Conservation (phyloP, 1,140 invertebrate species). For the Diabrotica undecimpunctata region DNA sequence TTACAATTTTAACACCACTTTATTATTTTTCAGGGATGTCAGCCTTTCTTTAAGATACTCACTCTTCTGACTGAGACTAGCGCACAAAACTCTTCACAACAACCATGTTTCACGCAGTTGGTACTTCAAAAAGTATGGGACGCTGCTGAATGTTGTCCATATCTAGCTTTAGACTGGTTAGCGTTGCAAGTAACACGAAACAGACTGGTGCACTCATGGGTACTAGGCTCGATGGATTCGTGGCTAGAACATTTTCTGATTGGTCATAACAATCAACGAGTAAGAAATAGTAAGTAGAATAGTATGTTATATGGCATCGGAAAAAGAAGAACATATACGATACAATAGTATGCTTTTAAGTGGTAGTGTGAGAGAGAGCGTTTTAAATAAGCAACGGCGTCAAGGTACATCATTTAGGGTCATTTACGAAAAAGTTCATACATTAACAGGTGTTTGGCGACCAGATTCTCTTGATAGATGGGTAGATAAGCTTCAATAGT, state of each 20-base stretch:
- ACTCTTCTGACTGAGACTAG: conserved; percentile 71
- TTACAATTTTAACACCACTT: too few species aligned
- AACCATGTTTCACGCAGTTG: conserved; percentile 85
- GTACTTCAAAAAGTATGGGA: conserved; percentile 87
- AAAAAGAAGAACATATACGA: too few species aligned
- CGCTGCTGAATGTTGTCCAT: conserved; percentile 82
- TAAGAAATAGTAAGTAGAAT: conserved; percentile 65
- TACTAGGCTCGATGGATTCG: conserved; percentile 77
- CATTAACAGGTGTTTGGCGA: too few species aligned
- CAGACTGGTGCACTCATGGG: conserved; percentile 84
- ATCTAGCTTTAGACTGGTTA: conserved; percentile 88
- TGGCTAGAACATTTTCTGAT: conserved; percentile 90
- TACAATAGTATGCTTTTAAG: too few species aligned
- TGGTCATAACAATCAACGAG: conserved; percentile 78
- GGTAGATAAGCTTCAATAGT: too few species aligned
- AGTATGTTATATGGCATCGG: not conserved
- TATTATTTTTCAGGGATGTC: conserved; percentile 57
- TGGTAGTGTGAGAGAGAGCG: too few species aligned
- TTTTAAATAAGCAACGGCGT: too few species aligned
- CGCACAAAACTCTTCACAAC: conserved; percentile 61
- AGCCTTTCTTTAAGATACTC: conserved; percentile 88
- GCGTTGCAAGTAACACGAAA: conserved; percentile 79
- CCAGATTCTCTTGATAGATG: too few species aligned
- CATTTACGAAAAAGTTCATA: too few species aligned
- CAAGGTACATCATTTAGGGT: too few species aligned